phyloP scores from a whole-genome alignment of 2,888 invertebrate species.

The Orgyia antiqua region DNA sequence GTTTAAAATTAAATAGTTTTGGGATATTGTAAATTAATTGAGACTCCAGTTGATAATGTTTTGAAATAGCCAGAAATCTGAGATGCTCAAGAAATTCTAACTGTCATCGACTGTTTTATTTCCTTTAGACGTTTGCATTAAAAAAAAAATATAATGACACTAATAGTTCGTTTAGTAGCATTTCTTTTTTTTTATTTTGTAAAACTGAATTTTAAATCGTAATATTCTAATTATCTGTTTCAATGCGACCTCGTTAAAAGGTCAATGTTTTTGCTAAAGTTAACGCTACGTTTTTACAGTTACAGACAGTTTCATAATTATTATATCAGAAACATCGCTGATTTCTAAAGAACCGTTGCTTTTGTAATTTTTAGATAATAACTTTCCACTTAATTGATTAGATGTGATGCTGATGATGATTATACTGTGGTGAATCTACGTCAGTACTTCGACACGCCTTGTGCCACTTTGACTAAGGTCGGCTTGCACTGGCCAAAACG shows the following conservation, averaged over 20 bases:
- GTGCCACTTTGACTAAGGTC: slow-evolving; percentile 39
- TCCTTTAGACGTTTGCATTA: no score
- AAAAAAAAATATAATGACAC: no score
- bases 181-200: no score
- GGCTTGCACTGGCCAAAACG: slow-evolving; percentile 18
- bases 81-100: no score
- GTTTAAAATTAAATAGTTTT: no score
- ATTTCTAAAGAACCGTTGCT: slow-evolving; percentile 10
- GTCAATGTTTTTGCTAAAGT: slow-evolving; percentile 46
- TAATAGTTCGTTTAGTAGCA: no score
- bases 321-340: slow-evolving; percentile 12
- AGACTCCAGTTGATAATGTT: no score
- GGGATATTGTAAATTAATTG: no score
- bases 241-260: slow-evolving; percentile 35
- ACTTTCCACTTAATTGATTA: slow-evolving; percentile 17
- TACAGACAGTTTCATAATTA: slow-evolving; percentile 35
- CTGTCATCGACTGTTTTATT: no score
- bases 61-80: no score
- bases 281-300: slow-evolving; percentile 39
- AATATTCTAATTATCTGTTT: slow-evolving; percentile 22
- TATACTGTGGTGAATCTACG: slow-evolving; percentile 15
- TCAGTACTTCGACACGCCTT: slow-evolving; percentile 28
- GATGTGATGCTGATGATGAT: slow-evolving; percentile 9
- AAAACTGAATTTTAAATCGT: no score
- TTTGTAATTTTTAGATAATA: slow-evolving; percentile 17